A percentile compares a stretch with the other conserved stretches of the same genome.
Evolutionary conservation across 2,113 vertebrate genomes (phyloP).

Genomic region (Mus pahari): DNA sequence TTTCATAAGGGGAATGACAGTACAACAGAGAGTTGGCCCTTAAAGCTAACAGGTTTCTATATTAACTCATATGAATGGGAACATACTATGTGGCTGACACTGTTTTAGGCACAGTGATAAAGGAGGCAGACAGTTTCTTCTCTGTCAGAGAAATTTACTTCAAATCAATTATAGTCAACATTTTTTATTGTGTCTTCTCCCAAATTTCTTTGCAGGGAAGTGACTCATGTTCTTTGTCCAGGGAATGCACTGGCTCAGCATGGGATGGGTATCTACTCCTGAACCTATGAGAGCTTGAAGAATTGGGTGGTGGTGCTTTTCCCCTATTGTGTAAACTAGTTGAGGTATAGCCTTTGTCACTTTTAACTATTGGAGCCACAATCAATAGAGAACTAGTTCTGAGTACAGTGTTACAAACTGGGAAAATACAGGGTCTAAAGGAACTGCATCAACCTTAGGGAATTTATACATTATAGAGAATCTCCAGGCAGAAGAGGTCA

Average conservation of each 20-base stretch:
- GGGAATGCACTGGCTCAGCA: background rate
- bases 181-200: slow-evolving; percentile 14
- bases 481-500: slow-evolving; percentile 37
- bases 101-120: background rate
- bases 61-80: background rate
- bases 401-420: background rate
- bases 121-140: background rate
- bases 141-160: slow-evolving; percentile 14
- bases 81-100: background rate
- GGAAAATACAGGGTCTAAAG: slow-evolving; percentile 35
- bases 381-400: slow-evolving; percentile 44
- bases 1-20: slow-evolving; percentile 63
- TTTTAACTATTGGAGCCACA: background rate
- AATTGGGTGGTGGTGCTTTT: background rate
- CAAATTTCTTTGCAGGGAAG: slow-evolving; percentile 44
- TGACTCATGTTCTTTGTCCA: slow-evolving; percentile 48
- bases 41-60: slow-evolving; percentile 41
- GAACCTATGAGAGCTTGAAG: background rate
- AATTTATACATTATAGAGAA: background rate
- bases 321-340: background rate
- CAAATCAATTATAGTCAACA: slow-evolving; percentile 32
- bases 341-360: slow-evolving; percentile 50
- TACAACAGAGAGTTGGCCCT: background rate
- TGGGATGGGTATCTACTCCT: background rate
- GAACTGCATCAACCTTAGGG: background rate